A percentile compares a stretch with the other conserved stretches of the same genome.
Evolutionary conservation across 2,888 invertebrate species (phyloP).

Genomic region (Entomobrya multifasciata): DNA sequence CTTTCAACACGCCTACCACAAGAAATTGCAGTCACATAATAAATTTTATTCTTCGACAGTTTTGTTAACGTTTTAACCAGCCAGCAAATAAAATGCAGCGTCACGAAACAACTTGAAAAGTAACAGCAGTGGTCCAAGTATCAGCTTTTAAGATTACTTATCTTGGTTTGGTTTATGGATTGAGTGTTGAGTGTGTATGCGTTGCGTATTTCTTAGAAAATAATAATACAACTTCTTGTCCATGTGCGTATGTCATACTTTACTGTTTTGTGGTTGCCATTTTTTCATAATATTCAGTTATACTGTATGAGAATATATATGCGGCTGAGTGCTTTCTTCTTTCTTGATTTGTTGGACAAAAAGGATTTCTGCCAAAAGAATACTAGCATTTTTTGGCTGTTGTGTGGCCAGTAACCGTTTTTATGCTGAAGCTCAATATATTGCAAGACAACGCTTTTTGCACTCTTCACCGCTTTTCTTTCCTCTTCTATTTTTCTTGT

Average conservation of each 20-base stretch:
- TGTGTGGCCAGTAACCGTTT: no score
- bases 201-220: no score
- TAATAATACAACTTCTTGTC: no score
- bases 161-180: neutral
- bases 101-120: neutral
- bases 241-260: no score
- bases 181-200: no score
- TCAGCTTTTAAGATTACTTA: neutral
- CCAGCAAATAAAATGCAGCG: constrained; percentile 2
- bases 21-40: constrained; percentile 29
- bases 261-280: neutral
- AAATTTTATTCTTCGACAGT: constrained; percentile 36
- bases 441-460: constrained; percentile 9
- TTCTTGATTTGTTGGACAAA: neutral
- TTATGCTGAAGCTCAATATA: no score
- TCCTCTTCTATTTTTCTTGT: constrained; percentile 10
- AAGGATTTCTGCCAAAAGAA: neutral
- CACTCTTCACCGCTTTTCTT: neutral
- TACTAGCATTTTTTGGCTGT: neutral
- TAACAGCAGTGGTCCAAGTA: neutral
- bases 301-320: no score
- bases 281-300: no score
- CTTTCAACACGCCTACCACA: neutral
- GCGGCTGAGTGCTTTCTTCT: neutral
- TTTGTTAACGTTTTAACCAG: constrained; percentile 3